A percentile compares a stretch with the other conserved stretches of the same genome.
Evolutionary conservation across 2,888 invertebrate species (phyloP).

Genomic region (Himalopsyche japonica): DNA sequence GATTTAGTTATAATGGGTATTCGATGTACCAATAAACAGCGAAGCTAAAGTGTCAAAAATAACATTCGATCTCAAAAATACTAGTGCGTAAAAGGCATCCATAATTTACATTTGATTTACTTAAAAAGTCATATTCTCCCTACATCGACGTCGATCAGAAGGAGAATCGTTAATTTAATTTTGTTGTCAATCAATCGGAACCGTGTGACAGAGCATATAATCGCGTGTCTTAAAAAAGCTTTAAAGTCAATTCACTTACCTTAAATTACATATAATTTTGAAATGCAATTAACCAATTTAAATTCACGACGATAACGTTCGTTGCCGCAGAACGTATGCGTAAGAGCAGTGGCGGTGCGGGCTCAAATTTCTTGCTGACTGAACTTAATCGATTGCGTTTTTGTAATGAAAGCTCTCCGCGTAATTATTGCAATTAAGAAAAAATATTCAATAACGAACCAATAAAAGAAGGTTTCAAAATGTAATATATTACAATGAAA

Average conservation of each 20-base stretch:
- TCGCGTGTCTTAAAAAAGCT: constrained; percentile 13
- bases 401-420: not conserved
- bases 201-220: not conserved
- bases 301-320: constrained; percentile 14
- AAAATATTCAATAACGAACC: too few species aligned
- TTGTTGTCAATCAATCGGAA: not conserved
- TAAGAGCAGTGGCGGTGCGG: not conserved
- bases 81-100: not conserved
- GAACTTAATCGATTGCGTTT: not conserved
- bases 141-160: not conserved
- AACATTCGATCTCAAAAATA: not conserved
- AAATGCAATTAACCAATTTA: constrained; percentile 33
- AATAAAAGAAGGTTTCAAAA: too few species aligned
- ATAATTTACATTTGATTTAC: not conserved
- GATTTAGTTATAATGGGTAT: too few species aligned
- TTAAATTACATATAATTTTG: constrained; percentile 29
- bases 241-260: constrained; percentile 24
- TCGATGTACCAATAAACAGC: too few species aligned
- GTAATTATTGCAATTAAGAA: not conserved
- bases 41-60: not conserved
- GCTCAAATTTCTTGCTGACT: not conserved
- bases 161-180: not conserved
- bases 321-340: not conserved
- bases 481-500: too few species aligned
- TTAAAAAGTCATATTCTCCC: not conserved